phyloP scores from a whole-genome alignment of 2,797 vertebrate species.

The Strix occidentalis region DNA sequence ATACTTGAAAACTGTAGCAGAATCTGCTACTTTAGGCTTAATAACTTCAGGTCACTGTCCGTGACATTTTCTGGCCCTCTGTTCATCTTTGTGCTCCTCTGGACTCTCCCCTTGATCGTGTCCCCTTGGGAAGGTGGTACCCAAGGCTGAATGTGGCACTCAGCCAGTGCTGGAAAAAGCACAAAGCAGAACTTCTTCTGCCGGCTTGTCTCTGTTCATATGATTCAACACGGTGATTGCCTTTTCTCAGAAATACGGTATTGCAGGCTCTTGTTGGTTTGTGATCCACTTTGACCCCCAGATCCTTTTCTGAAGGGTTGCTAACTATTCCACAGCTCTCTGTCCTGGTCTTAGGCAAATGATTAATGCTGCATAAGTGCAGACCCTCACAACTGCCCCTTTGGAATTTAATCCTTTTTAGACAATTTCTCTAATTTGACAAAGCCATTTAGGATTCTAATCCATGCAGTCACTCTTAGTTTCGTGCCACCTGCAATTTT shows the following conservation, averaged over 20 bases:
- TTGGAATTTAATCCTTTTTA: background rate
- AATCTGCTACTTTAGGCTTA: background rate
- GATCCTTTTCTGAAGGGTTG: background rate
- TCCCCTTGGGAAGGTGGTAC: background rate
- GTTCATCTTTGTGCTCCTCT: background rate
- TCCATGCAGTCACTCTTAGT: background rate
- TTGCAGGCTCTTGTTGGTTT: background rate
- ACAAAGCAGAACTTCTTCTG: background rate
- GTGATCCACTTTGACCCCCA: background rate
- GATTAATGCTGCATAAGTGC: background rate
- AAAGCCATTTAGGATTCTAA: background rate
- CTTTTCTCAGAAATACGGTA: accelerated
- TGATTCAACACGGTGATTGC: accelerated
- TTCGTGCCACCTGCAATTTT: background rate
- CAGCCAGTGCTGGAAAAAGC: background rate
- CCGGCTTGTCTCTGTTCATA: too few relatives aligned
- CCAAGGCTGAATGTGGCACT: background rate
- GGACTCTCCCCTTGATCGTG: background rate
- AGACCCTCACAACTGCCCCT: background rate
- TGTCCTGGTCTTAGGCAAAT: background rate
- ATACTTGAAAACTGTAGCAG: background rate
- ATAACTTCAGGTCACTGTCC: background rate
- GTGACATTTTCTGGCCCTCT: background rate
- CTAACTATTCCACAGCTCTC: background rate
- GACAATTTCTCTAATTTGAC: background rate